phyloP scores from a whole-genome alignment of 2,888 invertebrate genomes.

The Alcis repandata region DNA sequence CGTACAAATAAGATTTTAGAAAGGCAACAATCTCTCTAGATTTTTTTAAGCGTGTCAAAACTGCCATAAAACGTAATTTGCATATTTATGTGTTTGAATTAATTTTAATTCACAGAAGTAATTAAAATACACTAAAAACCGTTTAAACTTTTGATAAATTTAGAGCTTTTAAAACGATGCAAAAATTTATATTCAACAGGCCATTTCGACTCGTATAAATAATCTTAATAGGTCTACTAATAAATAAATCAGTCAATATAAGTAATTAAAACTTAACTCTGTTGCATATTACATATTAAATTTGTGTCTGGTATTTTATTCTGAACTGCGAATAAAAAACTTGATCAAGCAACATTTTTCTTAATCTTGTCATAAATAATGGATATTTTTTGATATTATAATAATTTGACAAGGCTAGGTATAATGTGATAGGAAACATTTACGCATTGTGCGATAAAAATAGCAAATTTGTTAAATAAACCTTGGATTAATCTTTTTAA shows the following conservation, averaged over 20 bases:
- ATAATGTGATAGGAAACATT: too few species aligned
- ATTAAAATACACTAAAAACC: conserved; percentile 12
- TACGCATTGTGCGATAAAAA: too few species aligned
- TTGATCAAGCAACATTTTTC: neutral
- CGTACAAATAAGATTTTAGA: neutral
- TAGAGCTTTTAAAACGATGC: neutral
- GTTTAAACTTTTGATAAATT: neutral
- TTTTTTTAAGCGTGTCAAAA: neutral
- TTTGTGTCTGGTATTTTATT: neutral
- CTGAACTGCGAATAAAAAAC: neutral
- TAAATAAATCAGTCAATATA: conserved; percentile 17
- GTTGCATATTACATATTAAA: neutral
- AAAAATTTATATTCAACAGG: neutral
- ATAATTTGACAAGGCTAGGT: too few species aligned
- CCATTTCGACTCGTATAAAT: conserved; percentile 2
- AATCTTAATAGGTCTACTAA: conserved; percentile 5
- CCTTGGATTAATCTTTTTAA: too few species aligned
- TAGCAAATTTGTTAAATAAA: too few species aligned
- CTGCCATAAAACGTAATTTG: conserved; percentile 4
- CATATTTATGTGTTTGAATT: neutral
- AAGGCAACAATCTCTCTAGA: neutral
- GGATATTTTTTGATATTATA: neutral
- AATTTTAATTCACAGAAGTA: conserved; percentile 2
- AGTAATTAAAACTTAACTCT: neutral
- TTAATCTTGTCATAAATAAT: neutral